phyloP scores from a whole-genome alignment of 2,888 invertebrate genomes.

The Calliphora vomitoria region DNA sequence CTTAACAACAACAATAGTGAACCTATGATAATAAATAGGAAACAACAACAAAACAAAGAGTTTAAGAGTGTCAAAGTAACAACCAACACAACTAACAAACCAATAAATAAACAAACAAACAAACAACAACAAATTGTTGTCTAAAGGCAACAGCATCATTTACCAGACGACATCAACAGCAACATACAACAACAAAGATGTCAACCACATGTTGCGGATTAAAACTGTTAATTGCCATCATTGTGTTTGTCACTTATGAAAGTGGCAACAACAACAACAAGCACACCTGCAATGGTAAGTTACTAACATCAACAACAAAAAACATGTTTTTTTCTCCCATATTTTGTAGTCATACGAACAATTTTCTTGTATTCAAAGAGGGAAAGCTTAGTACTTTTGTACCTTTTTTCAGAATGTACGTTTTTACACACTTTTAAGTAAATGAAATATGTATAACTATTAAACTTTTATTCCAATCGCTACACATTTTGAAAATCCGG shows the following conservation, averaged over 20 bases:
- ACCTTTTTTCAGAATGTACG: too few relatives aligned
- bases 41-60: slow-evolving; percentile 47
- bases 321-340: neutral
- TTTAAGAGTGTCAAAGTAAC: slow-evolving; percentile 20
- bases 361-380: neutral
- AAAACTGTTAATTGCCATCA: slow-evolving; percentile 75
- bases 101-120: slow-evolving; percentile 29
- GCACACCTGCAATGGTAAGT: slow-evolving; percentile 77
- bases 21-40: neutral
- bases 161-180: slow-evolving; percentile 40
- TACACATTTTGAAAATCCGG: too few relatives aligned
- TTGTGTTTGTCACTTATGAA: slow-evolving; percentile 72
- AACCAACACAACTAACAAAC: slow-evolving; percentile 29
- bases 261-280: slow-evolving; percentile 67
- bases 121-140: slow-evolving; percentile 44
- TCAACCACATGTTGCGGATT: slow-evolving; percentile 75
- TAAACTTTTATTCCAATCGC: too few relatives aligned
- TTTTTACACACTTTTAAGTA: too few relatives aligned
- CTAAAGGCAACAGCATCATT: slow-evolving; percentile 52
- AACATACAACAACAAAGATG: slow-evolving; percentile 65
- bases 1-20: slow-evolving; percentile 17
- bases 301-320: slow-evolving; percentile 60
- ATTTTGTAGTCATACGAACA: neutral
- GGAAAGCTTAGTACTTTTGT: slow-evolving; percentile 3
- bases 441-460: too few relatives aligned